Evolutionary conservation across 2,113 vertebrate species (phyloP), one percentile per base, ranked within the genome.

Genomic region (Semicossyphus pulcher): DNA sequence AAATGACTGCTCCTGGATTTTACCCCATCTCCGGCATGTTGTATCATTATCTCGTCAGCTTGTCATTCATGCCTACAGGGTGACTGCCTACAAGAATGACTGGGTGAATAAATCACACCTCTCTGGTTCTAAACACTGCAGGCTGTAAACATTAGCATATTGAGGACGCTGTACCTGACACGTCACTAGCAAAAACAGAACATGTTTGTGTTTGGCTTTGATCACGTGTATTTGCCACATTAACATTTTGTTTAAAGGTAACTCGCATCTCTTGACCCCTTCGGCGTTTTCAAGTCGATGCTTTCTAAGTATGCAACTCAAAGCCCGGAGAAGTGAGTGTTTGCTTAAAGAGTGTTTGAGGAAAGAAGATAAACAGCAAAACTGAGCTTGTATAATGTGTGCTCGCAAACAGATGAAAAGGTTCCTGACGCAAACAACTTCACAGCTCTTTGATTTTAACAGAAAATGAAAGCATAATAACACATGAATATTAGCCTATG

Each of bases 41-140:
- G 8, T 34, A 61, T 1, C 36, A 45, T 80, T 66, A 72, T 70
- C 39, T 60, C 36, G 28, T 65, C 25, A 47, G 12, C 2, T 16
- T 68, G 26, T 21, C 18, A 20, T 73, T 72, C 53, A 56, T 39
- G 47, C 47, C 69, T 44, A 20, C 10, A 41, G 62, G 63, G 56
- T 10, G 1, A 58, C 20, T 58, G 63, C 6, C n/a, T 64, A 21
- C 26, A n/a, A 8, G 4, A 61, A 23, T 41, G 15, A 48, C 32
- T 18, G 23, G 21, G 14, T 18, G 60, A 15, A 6, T 63, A 34
- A 29, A 45, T 0, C 25, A 28, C n/a, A 31, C 18, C 10, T 10
- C 42, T 49, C 11, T 70, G 23, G 42, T 25, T 49, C 3, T 70
- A 6, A 53, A 49, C 31, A 39, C 51, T 15, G 18, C 48, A 60